Evolutionary conservation across 1,140 invertebrate species (phyloP).

Genomic region (Antheraea mylitta): DNA sequence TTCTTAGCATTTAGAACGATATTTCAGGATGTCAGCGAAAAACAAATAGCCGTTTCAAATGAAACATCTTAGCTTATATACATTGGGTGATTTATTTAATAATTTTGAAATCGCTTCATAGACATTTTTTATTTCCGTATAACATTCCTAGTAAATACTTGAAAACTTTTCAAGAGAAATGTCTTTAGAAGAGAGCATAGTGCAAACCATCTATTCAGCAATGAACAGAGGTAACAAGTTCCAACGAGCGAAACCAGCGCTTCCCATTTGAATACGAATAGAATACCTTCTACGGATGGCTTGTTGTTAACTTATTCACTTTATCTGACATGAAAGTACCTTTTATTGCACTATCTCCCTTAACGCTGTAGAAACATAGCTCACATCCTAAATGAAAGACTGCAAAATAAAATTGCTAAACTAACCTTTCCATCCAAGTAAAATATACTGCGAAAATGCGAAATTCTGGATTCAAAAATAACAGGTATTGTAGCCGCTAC

Average conservation of each 20-base stretch:
- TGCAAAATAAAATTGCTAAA: background rate
- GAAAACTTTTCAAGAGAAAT: background rate
- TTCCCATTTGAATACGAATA: constrained; percentile 1
- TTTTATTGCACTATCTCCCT: background rate
- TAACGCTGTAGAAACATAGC: background rate
- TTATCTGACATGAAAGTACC: background rate
- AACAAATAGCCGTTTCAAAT: no score
- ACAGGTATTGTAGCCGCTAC: background rate
- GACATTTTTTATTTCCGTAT: no score
- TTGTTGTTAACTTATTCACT: background rate
- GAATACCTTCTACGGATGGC: background rate
- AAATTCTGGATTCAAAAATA: background rate
- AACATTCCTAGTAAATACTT: no score
- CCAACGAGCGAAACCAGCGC: background rate
- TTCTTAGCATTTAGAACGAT: no score
- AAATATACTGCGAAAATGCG: background rate
- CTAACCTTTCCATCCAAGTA: background rate
- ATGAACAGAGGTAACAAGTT: background rate
- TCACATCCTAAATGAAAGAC: background rate
- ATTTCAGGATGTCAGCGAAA: no score
- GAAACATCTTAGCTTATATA: no score
- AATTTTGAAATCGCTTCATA: no score
- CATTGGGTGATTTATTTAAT: background rate
- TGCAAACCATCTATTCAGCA: background rate
- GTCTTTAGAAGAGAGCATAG: background rate